Conservation (phyloP, 2,113 vertebrate genomes). For the Hassar affinis region DNA sequence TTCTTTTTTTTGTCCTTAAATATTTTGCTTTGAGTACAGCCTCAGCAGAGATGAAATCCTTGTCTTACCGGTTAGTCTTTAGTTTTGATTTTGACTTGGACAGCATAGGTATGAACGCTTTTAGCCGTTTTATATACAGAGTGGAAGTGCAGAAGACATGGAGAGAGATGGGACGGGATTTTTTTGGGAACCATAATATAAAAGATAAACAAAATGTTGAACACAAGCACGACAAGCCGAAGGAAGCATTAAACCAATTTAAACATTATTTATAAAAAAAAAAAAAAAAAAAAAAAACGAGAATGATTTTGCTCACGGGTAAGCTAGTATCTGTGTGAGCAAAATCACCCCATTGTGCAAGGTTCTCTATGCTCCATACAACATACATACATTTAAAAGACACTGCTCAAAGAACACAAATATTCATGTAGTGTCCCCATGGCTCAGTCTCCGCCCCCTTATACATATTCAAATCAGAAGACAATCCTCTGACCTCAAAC, state of each 20-base stretch:
- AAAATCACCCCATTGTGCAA: neutral
- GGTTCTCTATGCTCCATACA: neutral
- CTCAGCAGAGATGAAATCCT: neutral
- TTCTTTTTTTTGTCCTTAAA: neutral
- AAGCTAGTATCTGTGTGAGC: conserved; percentile 11
- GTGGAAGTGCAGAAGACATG: conserved; percentile 72
- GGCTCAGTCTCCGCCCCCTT: conserved; percentile 12
- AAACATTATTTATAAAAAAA: too few species aligned
- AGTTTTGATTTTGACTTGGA: conserved; percentile 77
- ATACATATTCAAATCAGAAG: conserved; percentile 29
- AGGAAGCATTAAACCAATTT: conserved; percentile 22
- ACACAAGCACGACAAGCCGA: conserved; percentile 67
- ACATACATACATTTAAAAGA: conserved; percentile 23
- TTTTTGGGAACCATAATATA: conserved; percentile 76
- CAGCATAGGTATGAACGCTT: conserved; percentile 79
- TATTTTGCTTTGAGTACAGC: conserved; percentile 15
- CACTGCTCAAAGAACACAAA: conserved; percentile 22
- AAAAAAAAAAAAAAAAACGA: too few species aligned
- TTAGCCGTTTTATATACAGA: conserved; percentile 81
- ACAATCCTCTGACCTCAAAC: conserved; percentile 37
- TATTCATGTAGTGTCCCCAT: conserved; percentile 22
- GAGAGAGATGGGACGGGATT: conserved; percentile 71
- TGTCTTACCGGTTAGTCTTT: conserved; percentile 45
- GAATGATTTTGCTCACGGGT: conserved; percentile 29
- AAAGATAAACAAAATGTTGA: conserved; percentile 61